Evolutionary conservation across 53 echinoderm and acorn worm genomes (phyloP).

Genomic region (Echinometra lucunter): DNA sequence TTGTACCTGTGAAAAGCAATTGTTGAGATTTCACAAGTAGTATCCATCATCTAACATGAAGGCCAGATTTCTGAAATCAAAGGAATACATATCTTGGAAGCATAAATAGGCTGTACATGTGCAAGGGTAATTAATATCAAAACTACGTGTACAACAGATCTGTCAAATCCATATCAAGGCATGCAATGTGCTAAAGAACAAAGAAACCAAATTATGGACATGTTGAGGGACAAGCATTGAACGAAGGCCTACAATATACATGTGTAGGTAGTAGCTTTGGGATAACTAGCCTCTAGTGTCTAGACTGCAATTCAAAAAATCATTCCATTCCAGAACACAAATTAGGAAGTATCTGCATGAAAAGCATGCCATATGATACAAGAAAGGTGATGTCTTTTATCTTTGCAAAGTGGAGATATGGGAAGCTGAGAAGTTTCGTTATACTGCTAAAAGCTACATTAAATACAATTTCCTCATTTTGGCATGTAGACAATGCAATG

Average conservation of each 20-base stretch:
- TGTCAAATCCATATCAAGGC: not conserved
- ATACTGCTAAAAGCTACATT: not conserved
- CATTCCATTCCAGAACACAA: constrained; percentile 53
- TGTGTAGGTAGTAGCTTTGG: not conserved
- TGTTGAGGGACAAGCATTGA: not conserved
- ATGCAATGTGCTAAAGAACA: constrained; percentile 1
- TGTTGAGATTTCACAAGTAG: constrained; percentile 43
- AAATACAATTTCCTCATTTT: not conserved
- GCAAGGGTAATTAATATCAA: not conserved
- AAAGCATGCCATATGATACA: constrained; percentile 8
- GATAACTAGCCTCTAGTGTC: too few species aligned
- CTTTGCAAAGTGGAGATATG: not conserved
- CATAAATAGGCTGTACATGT: not conserved
- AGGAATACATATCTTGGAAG: constrained; percentile 30
- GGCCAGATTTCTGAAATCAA: constrained; percentile 48
- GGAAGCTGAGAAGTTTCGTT: not conserved
- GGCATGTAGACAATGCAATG: not conserved
- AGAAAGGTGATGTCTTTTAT: not conserved
- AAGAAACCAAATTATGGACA: not conserved
- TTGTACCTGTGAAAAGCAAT: constrained; percentile 29
- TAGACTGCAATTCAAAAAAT: constrained; percentile 64
- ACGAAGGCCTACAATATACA: not conserved
- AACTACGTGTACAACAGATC: not conserved
- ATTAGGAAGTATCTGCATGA: constrained; percentile 30
- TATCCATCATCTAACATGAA: constrained; percentile 44